Evolutionary conservation across 2,113 vertebrate species (phyloP).

Genomic region (Malurus alboscapulatus): DNA sequence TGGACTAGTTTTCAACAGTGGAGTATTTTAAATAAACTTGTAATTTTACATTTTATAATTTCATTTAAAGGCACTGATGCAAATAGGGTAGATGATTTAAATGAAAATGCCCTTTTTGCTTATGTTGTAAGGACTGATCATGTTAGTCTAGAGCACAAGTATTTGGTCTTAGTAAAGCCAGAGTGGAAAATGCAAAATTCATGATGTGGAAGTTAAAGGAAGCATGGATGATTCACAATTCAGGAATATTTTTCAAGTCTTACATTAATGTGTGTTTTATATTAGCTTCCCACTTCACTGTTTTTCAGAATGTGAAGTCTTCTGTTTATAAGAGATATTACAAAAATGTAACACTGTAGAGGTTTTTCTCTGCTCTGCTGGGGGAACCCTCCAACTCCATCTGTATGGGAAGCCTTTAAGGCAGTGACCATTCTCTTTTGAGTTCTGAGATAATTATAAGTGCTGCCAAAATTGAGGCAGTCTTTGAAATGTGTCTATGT

Average conservation of each 20-base stretch:
- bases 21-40: not conserved
- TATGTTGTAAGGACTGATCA: not conserved
- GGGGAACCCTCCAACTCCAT: not conserved
- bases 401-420: not conserved
- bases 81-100: not conserved
- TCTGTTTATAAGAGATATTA: not conserved
- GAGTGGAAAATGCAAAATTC: not conserved
- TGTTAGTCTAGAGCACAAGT: not conserved
- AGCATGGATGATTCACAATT: not conserved
- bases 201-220: not conserved
- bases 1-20: not conserved
- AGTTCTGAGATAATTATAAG: not conserved
- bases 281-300: not conserved
- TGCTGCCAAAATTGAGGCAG: not conserved
- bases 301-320: not conserved
- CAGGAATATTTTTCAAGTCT: not conserved
- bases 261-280: not conserved
- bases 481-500: not conserved
- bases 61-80: not conserved
- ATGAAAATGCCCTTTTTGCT: not conserved
- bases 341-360: not conserved
- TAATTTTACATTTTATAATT: not conserved
- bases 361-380: not conserved
- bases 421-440: not conserved
- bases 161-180: not conserved